Conservation (phyloP, 2,113 vertebrate species). For the Marmota flaviventris region DNA sequence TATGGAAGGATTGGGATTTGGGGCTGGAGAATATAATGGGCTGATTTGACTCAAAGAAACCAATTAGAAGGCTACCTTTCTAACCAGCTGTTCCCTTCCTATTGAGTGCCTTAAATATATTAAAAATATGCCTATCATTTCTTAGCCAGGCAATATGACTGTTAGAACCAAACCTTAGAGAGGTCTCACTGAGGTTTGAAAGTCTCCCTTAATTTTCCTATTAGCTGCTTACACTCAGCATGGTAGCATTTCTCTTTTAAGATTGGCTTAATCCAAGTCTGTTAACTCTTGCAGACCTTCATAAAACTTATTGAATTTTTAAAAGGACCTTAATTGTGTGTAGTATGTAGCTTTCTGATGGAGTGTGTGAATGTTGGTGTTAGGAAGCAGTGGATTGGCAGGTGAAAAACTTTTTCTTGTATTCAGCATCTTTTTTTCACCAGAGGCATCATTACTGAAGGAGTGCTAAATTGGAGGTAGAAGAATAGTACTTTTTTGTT, state of each 20-base stretch:
- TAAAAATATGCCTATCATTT: conserved; percentile 42
- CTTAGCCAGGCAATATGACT: not conserved
- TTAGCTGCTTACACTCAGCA: not conserved
- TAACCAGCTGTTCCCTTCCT: not conserved
- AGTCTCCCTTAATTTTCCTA: not conserved
- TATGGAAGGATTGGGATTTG: not conserved
- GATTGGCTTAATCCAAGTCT: not conserved
- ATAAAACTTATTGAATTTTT: conserved; percentile 36
- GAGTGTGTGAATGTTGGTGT: not conserved
- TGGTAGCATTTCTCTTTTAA: conserved; percentile 15
- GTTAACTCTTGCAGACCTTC: conserved; percentile 42
- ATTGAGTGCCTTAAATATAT: conserved; percentile 27
- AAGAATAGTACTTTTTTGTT: not conserved
- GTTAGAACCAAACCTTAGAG: not conserved
- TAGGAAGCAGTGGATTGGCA: not conserved
- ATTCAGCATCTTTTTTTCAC: not conserved
- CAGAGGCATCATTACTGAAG: not conserved
- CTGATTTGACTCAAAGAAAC: conserved; percentile 16
- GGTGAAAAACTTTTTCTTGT: conserved; percentile 2
- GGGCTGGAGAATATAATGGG: not conserved
- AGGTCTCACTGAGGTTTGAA: conserved; percentile 21
- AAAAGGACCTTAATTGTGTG: not conserved
- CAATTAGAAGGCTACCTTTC: not conserved
- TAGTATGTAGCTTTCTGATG: not conserved
- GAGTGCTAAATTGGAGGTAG: not conserved